Base-by-base conservation (phyloP, 2,113 vertebrate genomes). In the Thamnophis sirtalis region DNA sequence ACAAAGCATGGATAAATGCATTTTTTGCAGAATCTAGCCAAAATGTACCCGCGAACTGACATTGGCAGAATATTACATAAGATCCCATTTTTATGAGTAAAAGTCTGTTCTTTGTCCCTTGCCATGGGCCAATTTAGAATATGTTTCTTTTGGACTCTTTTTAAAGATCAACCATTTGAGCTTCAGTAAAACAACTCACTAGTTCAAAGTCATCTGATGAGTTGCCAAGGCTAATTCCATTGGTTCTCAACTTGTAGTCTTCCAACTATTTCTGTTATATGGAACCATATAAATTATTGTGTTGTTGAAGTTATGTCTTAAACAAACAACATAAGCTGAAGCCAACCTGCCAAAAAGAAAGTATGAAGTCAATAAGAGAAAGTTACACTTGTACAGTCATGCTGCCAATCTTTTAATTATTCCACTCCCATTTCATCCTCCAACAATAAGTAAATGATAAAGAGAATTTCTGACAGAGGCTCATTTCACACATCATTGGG, bases 401-500 rank as follows among this genome's bases (percentile, higher is more conserved):
- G 1, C 55, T 93, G 90, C 90, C 95, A 89, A 3, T 96, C 84
- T 90, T 91, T 93, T 95, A 54, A 94, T 88, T 24, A 26, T 38
- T 38, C 33, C 91, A 19, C 87, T 19, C 26, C 13, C 58, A 33
- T 8, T 22, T 58, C 58, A 56, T 17, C 28, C 54, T 48, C 24
- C 89, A 95, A 92, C 1, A 49, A 13, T 63, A 5, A 0, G 80
- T 87, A 28, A 54, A 53, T 48, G 54, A 55, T 48, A 68, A 86
- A 93, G 89, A 60, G 90, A 80, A 91, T 63, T 95, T 94, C 54
- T 63, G 7, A 92, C 90, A 85, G 17, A 84, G 21, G 93, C 38
- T 60, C 92, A 17, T 96, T 96, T 94, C 93, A 86, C 49, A 89
- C 38, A 38, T n/a, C 63, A 3, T 0, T 96, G 89, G 92, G 92